Percentiles rank a stretch among this genome's conserved stretches.
These are phyloP conservation scores for Lydus trimaculatus DNA, from an alignment of 2,888 invertebrate genomes.

Conservation along the genomic window DNA sequence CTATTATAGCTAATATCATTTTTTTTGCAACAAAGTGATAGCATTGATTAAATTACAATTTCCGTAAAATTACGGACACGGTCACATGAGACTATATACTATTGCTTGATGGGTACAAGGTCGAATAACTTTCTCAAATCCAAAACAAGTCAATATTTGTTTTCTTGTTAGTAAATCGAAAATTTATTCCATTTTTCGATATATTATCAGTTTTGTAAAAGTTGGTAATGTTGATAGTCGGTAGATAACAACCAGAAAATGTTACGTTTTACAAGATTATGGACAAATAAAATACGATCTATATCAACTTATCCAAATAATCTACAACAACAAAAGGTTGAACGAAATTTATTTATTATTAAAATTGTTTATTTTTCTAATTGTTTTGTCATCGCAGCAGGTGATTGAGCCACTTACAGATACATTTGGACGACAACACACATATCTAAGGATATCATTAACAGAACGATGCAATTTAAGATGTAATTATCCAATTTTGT, in stretches of 20 bases:
- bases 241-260: neutral
- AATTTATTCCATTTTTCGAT: too few relatives aligned
- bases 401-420: slow-evolving; percentile 70
- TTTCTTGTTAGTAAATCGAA: too few relatives aligned
- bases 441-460: slow-evolving; percentile 93
- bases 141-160: too few relatives aligned
- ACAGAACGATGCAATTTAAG: slow-evolving; percentile 96
- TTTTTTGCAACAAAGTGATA: too few relatives aligned
- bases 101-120: too few relatives aligned
- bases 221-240: neutral
- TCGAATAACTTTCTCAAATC: too few relatives aligned
- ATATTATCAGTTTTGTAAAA: neutral
- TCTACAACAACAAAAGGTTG: neutral
- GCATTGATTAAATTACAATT: too few relatives aligned
- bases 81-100: too few relatives aligned
- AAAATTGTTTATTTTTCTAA: neutral
- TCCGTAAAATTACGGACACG: too few relatives aligned
- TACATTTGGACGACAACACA: slow-evolving; percentile 86
- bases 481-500: slow-evolving; percentile 76
- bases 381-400: neutral
- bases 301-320: neutral
- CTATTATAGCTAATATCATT: too few relatives aligned
- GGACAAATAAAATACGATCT: neutral
- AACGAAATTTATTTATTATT: neutral
- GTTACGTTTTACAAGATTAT: neutral